These are phyloP conservation scores for Acleris holmiana DNA, from an alignment of 2,888 invertebrate genomes.

Conservation along the genomic window DNA sequence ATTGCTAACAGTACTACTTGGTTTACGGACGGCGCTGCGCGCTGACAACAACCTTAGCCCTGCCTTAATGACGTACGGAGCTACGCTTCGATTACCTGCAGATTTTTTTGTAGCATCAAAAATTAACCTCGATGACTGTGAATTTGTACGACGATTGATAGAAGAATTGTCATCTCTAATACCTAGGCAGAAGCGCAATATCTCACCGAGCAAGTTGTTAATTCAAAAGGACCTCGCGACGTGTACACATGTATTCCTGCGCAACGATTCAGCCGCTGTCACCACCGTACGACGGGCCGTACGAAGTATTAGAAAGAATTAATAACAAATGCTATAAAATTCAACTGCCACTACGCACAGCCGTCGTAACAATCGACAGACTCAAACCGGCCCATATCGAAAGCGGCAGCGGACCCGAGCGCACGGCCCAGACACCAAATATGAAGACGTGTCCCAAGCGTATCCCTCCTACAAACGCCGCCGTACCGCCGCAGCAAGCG, in stretches of 20 bases:
- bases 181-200: too few species aligned
- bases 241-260: slow-evolving; percentile 43
- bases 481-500: too few species aligned
- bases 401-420: too few species aligned
- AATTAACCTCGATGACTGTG: slow-evolving; percentile 12
- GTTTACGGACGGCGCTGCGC: slow-evolving; percentile 36
- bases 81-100: slow-evolving; percentile 39
- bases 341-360: too few species aligned
- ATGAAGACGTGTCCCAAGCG: too few species aligned
- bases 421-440: too few species aligned
- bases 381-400: too few species aligned
- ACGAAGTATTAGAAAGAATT: background rate
- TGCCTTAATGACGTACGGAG: slow-evolving; percentile 38
- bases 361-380: too few species aligned
- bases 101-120: slow-evolving; percentile 38
- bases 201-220: too few species aligned
- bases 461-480: too few species aligned
- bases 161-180: slow-evolving; percentile 17
- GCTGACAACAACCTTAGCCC: slow-evolving; percentile 35
- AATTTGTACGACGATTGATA: slow-evolving; percentile 24
- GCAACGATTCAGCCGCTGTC: slow-evolving; percentile 44
- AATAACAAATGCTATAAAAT: too few species aligned
- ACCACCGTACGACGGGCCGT: slow-evolving; percentile 42
- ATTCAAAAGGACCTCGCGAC: slow-evolving; percentile 3
- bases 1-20: slow-evolving; percentile 49